These are phyloP conservation scores for Halocynthia aurantium DNA, from an alignment of 23 tunicate genomes.

Conservation along the genomic window DNA sequence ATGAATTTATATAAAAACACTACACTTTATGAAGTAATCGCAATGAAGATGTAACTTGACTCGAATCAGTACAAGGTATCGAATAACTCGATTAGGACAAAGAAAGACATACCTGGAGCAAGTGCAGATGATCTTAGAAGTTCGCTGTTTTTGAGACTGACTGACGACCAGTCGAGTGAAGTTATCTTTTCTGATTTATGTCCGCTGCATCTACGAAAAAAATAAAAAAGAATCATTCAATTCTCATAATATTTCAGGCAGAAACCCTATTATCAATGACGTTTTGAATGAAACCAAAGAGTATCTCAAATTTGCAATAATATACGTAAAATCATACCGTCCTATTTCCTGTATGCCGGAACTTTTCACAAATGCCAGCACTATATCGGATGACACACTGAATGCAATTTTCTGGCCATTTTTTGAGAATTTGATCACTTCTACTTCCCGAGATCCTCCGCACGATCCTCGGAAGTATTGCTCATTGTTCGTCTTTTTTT, in stretches of 20 bases:
- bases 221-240: neutral
- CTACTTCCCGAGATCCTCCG: constrained; percentile 23
- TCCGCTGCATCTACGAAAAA: constrained; percentile 33
- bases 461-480: constrained; percentile 16
- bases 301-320: neutral
- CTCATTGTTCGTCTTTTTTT: too few species aligned
- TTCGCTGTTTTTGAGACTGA: constrained; percentile 14
- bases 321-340: constrained; percentile 24
- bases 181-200: constrained; percentile 15
- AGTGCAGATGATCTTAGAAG: constrained; percentile 21
- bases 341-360: constrained; percentile 27
- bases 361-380: constrained; percentile 18
- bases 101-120: constrained; percentile 13
- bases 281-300: neutral
- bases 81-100: too few species aligned
- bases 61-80: too few species aligned
- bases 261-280: neutral
- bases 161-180: constrained; percentile 28
- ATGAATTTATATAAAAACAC: too few species aligned
- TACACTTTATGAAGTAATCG: too few species aligned
- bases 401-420: constrained; percentile 52
- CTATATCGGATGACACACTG: constrained; percentile 51
- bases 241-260: neutral
- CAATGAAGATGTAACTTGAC: too few species aligned
- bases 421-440: constrained; percentile 35